Percentiles rank a stretch among this genome's conserved stretches.
phyloP scores from a whole-genome alignment of 1,140 invertebrate genomes.

The Aethina tumida region DNA sequence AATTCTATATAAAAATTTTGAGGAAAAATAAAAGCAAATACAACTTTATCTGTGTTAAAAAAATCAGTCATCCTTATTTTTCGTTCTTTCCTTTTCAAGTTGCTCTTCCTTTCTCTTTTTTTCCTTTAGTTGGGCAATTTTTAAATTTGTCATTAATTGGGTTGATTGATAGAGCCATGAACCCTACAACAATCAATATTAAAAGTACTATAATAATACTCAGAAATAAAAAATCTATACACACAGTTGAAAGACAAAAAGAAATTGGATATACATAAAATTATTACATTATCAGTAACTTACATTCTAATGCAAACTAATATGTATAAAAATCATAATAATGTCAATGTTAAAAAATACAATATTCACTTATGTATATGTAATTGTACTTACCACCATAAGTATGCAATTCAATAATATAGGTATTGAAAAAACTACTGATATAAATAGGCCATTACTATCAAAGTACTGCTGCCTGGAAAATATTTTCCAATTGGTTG shows the following conservation, averaged over 20 bases:
- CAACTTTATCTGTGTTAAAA: no score
- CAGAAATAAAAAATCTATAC: not conserved
- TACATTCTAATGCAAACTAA: not conserved
- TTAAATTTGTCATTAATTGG: constrained; percentile 71
- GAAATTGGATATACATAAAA: not conserved
- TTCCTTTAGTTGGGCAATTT: constrained; percentile 62
- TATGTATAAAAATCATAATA: not conserved
- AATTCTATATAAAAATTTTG: no score
- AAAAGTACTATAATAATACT: constrained; percentile 8
- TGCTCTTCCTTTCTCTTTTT: constrained; percentile 20
- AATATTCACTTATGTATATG: constrained; percentile 2
- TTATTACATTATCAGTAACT: not conserved
- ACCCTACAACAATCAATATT: constrained; percentile 44
- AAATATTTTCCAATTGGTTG: constrained; percentile 74
- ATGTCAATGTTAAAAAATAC: not conserved
- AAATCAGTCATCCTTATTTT: no score
- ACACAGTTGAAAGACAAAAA: not conserved
- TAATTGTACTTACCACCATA: constrained; percentile 70
- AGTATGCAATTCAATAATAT: constrained; percentile 85
- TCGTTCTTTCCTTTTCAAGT: constrained; percentile 8
- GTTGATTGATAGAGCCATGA: constrained; percentile 80
- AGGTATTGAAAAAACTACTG: constrained; percentile 81
- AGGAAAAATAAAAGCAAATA: no score
- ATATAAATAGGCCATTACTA: constrained; percentile 85
- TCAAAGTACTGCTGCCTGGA: constrained; percentile 89